Evolutionary conservation across 2,888 invertebrate genomes (phyloP).

Genomic region (Drosophila neonasuta): DNA sequence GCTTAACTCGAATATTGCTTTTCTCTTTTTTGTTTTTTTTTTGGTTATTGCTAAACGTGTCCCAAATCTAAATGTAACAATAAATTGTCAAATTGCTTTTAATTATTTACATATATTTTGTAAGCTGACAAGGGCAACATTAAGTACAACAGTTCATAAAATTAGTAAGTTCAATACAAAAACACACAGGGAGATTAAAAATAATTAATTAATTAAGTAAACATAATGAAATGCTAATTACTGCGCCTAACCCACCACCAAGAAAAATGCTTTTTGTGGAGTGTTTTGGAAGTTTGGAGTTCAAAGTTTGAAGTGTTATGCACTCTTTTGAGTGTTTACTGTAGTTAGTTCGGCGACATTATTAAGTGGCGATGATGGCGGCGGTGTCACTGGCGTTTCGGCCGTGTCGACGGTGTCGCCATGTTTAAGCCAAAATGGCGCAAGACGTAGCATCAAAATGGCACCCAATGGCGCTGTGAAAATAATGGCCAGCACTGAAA

Average conservation of each 20-base stretch:
- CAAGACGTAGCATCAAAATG: slow-evolving; percentile 82
- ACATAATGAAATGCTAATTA: neutral
- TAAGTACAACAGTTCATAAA: slow-evolving; percentile 32
- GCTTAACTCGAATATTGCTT: slow-evolving; percentile 30
- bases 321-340: slow-evolving; percentile 33
- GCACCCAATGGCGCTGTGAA: slow-evolving; percentile 84
- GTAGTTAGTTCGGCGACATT: slow-evolving; percentile 17
- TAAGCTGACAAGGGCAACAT: slow-evolving; percentile 13
- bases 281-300: neutral
- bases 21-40: neutral
- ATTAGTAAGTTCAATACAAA: slow-evolving; percentile 22
- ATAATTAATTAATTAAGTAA: slow-evolving; percentile 12
- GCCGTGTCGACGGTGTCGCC: slow-evolving; percentile 50
- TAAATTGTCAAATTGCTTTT: slow-evolving; percentile 14
- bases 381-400: slow-evolving; percentile 31
- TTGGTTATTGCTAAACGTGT: neutral
- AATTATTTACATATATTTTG: slow-evolving; percentile 24
- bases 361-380: slow-evolving; percentile 1
- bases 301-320: neutral
- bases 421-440: slow-evolving; percentile 79
- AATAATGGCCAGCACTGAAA: slow-evolving; percentile 84
- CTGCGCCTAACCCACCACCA: slow-evolving; percentile 27
- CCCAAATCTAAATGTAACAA: neutral
- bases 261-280: neutral
- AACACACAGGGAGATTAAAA: slow-evolving; percentile 4